Conservation (phyloP, 2,113 vertebrate species). For the Aldabrachelys gigantea region DNA sequence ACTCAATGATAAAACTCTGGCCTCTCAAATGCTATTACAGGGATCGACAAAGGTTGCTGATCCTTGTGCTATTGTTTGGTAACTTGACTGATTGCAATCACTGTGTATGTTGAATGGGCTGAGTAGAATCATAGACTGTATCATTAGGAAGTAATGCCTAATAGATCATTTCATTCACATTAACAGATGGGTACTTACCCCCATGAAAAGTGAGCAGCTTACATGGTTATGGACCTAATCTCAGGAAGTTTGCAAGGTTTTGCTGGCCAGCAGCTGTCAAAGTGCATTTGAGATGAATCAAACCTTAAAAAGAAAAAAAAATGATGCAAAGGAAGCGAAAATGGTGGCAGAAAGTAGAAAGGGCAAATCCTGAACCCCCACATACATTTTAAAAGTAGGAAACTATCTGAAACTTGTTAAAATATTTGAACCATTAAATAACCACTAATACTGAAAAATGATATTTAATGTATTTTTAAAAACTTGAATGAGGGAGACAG, state of each 20-base stretch:
- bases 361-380: neutral
- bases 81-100: neutral
- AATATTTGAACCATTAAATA: slow-evolving; percentile 5
- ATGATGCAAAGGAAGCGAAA: neutral
- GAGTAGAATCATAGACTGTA: neutral
- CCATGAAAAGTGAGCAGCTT: neutral
- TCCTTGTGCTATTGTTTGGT: neutral
- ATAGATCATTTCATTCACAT: slow-evolving; percentile 9
- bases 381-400: slow-evolving; percentile 5
- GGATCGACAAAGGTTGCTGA: too few relatives aligned
- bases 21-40: neutral
- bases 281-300: slow-evolving; percentile 9
- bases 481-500: slow-evolving; percentile 10
- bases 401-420: slow-evolving; percentile 25
- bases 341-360: slow-evolving; percentile 4
- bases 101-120: neutral
- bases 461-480: slow-evolving; percentile 4
- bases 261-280: neutral
- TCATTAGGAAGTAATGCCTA: neutral
- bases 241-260: neutral
- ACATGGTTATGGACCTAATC: neutral
- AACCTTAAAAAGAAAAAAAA: neutral
- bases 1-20: neutral
- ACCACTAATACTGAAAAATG: slow-evolving; percentile 38
- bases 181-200: neutral